A percentile compares a stretch with the other conserved stretches of the same genome.
Evolutionary conservation across 2,888 invertebrate species (phyloP).

Genomic region (Myathropa florea): DNA sequence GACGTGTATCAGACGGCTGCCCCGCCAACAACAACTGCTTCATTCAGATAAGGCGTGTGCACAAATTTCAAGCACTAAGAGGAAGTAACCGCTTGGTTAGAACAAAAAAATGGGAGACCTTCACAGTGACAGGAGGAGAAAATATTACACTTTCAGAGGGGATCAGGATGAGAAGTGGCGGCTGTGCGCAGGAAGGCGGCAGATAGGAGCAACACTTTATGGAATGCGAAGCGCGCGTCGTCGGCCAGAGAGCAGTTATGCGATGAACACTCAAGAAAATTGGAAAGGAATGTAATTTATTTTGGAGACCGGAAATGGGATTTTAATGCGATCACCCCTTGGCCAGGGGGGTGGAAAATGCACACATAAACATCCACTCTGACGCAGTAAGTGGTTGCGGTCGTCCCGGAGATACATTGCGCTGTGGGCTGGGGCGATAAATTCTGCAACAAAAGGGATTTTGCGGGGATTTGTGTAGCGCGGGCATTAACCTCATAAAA

Average conservation of each 20-base stretch:
- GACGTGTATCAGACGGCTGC: background rate
- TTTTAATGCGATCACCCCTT: conserved; percentile 55
- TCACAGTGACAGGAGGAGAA: conserved; percentile 34
- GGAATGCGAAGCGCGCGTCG: conserved; percentile 34
- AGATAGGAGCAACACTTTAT: conserved; percentile 59
- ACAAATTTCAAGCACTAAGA: conserved; percentile 58
- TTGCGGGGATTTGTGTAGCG: conserved; percentile 5
- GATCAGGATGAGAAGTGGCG: background rate
- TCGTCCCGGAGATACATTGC: conserved; percentile 28
- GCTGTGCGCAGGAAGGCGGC: conserved; percentile 12
- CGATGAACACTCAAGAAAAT: conserved; percentile 65
- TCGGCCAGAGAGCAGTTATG: background rate
- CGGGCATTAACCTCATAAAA: conserved; percentile 3
- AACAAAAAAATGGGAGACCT: background rate
- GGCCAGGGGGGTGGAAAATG: background rate
- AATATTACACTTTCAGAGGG: conserved; percentile 56
- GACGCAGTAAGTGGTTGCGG: background rate
- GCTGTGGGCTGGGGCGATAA: conserved; percentile 45
- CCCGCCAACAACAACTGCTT: conserved; percentile 12
- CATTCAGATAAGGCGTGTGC: conserved; percentile 62
- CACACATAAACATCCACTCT: background rate
- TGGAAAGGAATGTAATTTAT: conserved; percentile 68
- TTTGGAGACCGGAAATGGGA: conserved; percentile 67
- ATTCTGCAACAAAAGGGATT: conserved; percentile 54
- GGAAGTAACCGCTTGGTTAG: conserved; percentile 33